These are phyloP conservation scores for Hemichromis elongatus DNA, from an alignment of 2,113 vertebrate species.

Conservation along the genomic window DNA sequence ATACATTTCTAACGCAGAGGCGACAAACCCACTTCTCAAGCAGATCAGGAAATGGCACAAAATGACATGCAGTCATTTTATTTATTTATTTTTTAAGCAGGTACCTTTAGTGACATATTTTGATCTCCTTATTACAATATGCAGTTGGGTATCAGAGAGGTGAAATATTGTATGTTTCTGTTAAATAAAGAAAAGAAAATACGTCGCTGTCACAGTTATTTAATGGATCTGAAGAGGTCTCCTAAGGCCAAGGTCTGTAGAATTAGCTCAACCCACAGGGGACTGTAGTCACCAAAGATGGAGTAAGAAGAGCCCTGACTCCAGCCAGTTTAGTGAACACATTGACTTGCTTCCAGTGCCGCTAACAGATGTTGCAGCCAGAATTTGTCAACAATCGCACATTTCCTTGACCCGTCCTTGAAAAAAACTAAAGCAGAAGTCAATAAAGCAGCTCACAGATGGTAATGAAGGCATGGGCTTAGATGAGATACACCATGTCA, in stretches of 20 bases:
- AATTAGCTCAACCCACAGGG: not conserved
- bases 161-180: not conserved
- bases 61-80: not conserved
- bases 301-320: not conserved
- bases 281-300: not conserved
- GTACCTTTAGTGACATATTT: not conserved
- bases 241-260: not conserved
- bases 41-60: not conserved
- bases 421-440: slow-evolving; percentile 15
- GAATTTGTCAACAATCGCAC: slow-evolving; percentile 23
- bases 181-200: not conserved
- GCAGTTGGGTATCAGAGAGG: not conserved
- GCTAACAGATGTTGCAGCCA: slow-evolving; percentile 55
- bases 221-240: slow-evolving; percentile 3
- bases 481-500: slow-evolving; percentile 44
- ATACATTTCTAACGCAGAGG: not conserved
- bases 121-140: not conserved
- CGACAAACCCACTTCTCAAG: not conserved
- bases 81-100: not conserved
- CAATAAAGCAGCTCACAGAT: slow-evolving; percentile 56
- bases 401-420: slow-evolving; percentile 42
- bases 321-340: not conserved
- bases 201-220: not conserved
- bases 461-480: slow-evolving; percentile 65
- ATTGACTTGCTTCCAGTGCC: not conserved